phyloP scores from a whole-genome alignment of 2,888 invertebrate species.

The Timandra comae region DNA sequence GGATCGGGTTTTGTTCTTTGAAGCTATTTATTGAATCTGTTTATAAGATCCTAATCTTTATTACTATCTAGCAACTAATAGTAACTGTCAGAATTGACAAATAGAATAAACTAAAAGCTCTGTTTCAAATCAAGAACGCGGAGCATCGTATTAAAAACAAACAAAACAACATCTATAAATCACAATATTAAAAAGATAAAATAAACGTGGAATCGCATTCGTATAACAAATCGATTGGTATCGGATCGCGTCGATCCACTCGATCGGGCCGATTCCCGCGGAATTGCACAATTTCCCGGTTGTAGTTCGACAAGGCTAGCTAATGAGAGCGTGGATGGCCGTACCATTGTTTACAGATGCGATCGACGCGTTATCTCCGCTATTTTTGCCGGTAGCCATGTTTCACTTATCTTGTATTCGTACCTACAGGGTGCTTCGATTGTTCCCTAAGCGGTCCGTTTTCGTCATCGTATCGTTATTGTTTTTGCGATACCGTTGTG shows the following conservation, averaged over 20 bases:
- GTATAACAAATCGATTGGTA: constrained; percentile 43
- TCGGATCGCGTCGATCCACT: constrained; percentile 47
- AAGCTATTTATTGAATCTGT: no score
- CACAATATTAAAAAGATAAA: no score
- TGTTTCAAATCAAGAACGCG: neutral
- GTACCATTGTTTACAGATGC: constrained; percentile 71
- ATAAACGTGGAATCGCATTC: constrained; percentile 3
- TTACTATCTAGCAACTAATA: no score
- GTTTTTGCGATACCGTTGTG: constrained; percentile 25
- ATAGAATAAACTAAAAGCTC: no score
- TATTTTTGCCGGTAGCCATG: constrained; percentile 70
- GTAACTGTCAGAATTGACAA: no score
- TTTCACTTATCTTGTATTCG: constrained; percentile 65
- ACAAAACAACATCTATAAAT: constrained; percentile 5
- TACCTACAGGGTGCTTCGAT: constrained; percentile 46
- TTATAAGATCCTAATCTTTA: no score
- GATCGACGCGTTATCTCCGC: constrained; percentile 58
- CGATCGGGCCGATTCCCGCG: constrained; percentile 56
- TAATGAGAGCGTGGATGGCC: constrained; percentile 70
- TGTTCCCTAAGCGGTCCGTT: constrained; percentile 50
- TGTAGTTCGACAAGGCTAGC: constrained; percentile 57
- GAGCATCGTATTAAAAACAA: neutral
- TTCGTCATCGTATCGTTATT: constrained; percentile 55
- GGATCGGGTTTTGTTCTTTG: no score
- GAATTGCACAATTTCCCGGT: constrained; percentile 61